phyloP scores from a whole-genome alignment of 2,797 vertebrate species.

The Loris lydekkerianus region DNA sequence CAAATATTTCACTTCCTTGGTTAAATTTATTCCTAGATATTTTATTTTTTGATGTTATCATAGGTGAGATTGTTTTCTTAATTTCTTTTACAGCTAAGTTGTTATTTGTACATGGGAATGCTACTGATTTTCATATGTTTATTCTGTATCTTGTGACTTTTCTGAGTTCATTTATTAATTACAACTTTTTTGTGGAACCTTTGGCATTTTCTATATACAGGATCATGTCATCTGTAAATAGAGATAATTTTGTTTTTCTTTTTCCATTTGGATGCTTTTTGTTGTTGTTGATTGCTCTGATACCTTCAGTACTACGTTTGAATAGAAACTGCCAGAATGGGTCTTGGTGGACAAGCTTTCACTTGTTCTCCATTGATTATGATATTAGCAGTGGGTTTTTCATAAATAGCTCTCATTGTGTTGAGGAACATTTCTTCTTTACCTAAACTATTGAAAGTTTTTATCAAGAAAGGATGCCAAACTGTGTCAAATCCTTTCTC shows the following conservation, averaged over 20 bases:
- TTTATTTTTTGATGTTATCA: background rate
- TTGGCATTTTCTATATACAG: background rate
- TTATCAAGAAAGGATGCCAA: background rate
- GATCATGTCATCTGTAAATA: background rate
- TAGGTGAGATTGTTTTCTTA: background rate
- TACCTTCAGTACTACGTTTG: background rate
- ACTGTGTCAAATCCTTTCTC: background rate
- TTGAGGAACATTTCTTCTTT: background rate
- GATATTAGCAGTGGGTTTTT: background rate
- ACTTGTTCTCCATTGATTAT: background rate
- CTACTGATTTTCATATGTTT: background rate
- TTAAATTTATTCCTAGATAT: background rate
- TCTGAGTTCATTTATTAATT: background rate
- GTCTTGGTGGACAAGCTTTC: background rate
- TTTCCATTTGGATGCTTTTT: background rate
- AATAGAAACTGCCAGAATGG: background rate
- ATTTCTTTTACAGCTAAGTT: background rate
- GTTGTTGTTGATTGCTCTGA: background rate
- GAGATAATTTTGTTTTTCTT: background rate
- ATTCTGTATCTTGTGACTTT: background rate
- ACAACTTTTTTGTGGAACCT: background rate
- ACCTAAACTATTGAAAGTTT: background rate
- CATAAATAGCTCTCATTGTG: background rate
- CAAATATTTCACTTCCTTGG: background rate
- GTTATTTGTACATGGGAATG: background rate